A percentile compares a stretch with the other conserved stretches of the same genome.
These are phyloP conservation scores for Parnassius mnemosyne DNA, from an alignment of 2,888 invertebrate species.

Conservation along the genomic window DNA sequence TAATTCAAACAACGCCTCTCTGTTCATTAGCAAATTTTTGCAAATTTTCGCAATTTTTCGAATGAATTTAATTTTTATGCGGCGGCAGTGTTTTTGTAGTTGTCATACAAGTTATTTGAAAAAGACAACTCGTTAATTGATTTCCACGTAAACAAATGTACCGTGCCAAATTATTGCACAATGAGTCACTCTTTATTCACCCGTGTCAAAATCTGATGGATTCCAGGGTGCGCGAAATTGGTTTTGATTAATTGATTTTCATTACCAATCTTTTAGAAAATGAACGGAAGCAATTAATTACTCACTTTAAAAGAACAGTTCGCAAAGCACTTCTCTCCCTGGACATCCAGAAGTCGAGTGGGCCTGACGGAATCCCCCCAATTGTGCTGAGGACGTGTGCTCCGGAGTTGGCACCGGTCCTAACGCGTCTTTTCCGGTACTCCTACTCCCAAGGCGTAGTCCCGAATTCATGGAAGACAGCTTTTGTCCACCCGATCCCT, in stretches of 20 bases:
- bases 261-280: slow-evolving; percentile 17
- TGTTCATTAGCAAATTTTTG: neutral
- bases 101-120: slow-evolving; percentile 20
- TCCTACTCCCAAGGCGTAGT: too few relatives aligned
- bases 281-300: slow-evolving; percentile 18
- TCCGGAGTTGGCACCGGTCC: too few relatives aligned
- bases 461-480: too few relatives aligned
- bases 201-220: slow-evolving; percentile 19
- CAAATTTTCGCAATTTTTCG: neutral
- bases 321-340: too few relatives aligned
- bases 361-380: too few relatives aligned
- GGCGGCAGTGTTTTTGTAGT: slow-evolving; percentile 2
- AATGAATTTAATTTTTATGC: slow-evolving; percentile 1
- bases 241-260: slow-evolving; percentile 25
- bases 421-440: too few relatives aligned
- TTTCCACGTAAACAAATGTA: slow-evolving; percentile 17
- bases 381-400: too few relatives aligned
- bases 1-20: too few relatives aligned
- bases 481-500: too few relatives aligned
- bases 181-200: slow-evolving; percentile 12
- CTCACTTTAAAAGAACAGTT: slow-evolving; percentile 4
- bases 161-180: slow-evolving; percentile 9
- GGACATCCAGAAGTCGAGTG: too few relatives aligned
- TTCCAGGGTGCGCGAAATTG: slow-evolving; percentile 21
- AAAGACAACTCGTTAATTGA: slow-evolving; percentile 20